These are phyloP conservation scores for Erpetoichthys calabaricus DNA, from an alignment of 2,797 vertebrate genomes.

Conservation along the genomic window DNA sequence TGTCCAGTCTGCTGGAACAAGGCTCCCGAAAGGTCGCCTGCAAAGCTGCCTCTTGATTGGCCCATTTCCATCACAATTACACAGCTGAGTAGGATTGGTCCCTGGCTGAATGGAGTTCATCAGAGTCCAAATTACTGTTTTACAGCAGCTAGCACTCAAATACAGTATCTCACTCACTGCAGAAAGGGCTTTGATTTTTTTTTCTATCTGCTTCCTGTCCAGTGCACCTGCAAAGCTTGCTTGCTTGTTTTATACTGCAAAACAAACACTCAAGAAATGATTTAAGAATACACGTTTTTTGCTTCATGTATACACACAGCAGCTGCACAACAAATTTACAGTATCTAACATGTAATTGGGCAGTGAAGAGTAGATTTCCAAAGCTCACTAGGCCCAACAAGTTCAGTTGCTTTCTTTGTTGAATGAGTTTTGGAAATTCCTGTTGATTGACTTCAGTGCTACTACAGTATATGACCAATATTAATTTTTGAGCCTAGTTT, in stretches of 20 bases:
- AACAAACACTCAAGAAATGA: conserved; percentile 1
- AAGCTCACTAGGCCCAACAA: neutral
- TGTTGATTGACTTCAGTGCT: no score
- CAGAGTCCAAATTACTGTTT: conserved; percentile 46
- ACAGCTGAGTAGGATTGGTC: conserved; percentile 62
- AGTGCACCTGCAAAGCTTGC: conserved; percentile 5
- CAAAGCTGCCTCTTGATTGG: conserved; percentile 56
- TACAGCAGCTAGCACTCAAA: conserved; percentile 22
- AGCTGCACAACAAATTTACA: neutral
- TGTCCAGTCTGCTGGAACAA: conserved; percentile 43
- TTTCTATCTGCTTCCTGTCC: conserved; percentile 2
- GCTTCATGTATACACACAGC: neutral
- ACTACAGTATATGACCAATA: no score
- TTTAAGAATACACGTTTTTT: conserved; percentile 6
- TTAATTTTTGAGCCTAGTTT: no score
- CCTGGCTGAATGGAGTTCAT: conserved; percentile 49
- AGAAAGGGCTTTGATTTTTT: conserved; percentile 14
- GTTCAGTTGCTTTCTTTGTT: no score
- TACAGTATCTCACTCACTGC: neutral
- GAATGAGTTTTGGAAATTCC: no score
- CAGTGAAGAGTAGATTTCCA: neutral
- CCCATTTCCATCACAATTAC: conserved; percentile 81
- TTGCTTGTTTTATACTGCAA: neutral
- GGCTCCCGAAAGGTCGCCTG: conserved; percentile 51
- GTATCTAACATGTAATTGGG: neutral